These are phyloP conservation scores for Clivina fossor DNA, from an alignment of 2,888 invertebrate species.

Conservation along the genomic window DNA sequence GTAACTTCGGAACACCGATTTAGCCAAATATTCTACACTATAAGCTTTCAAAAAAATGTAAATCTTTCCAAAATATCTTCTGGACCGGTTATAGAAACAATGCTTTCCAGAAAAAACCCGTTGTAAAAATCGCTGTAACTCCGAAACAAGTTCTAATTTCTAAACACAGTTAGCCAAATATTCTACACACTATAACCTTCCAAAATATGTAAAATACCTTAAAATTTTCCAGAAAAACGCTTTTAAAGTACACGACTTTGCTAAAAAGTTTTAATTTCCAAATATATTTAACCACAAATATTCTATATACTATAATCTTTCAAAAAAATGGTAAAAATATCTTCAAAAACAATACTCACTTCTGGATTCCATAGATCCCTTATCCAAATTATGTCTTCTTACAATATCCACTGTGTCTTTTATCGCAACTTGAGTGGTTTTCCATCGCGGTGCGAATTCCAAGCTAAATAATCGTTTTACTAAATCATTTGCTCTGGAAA, in stretches of 20 bases:
- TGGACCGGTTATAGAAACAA: too few species aligned
- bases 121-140: too few species aligned
- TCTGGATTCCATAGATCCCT: constrained; percentile 68
- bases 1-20: too few species aligned
- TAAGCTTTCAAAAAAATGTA: too few species aligned
- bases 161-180: too few species aligned
- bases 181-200: too few species aligned
- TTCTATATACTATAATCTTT: background rate
- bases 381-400: constrained; percentile 69
- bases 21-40: too few species aligned
- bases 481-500: constrained; percentile 68
- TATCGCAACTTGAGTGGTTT: constrained; percentile 56
- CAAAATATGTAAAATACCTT: too few species aligned
- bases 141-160: too few species aligned
- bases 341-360: constrained; percentile 56
- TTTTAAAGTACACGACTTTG: background rate
- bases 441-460: constrained; percentile 63
- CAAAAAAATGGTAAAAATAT: background rate
- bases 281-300: background rate
- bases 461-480: constrained; percentile 73
- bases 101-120: too few species aligned
- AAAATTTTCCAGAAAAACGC: too few species aligned
- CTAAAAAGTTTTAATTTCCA: background rate
- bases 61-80: too few species aligned
- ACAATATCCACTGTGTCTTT: constrained; percentile 63